Evolutionary conservation across 2,797 vertebrate species (phyloP).

Genomic region (Toxotes lorentzi): DNA sequence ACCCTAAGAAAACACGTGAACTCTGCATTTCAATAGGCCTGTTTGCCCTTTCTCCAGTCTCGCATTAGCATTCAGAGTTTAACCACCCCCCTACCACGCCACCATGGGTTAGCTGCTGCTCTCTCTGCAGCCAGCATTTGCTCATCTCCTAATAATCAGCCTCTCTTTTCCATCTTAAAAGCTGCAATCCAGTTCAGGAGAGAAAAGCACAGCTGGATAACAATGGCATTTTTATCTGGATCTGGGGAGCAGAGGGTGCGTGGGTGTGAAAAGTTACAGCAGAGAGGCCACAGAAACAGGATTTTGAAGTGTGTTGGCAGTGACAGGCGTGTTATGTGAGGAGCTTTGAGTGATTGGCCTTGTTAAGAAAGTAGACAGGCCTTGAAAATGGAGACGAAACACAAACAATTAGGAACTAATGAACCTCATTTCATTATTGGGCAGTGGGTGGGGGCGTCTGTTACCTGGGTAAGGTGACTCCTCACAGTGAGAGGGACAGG

Average conservation of each 20-base stretch:
- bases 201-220: constrained; percentile 83
- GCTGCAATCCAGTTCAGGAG: constrained; percentile 64
- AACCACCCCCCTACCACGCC: constrained; percentile 40
- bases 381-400: constrained; percentile 59
- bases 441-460: constrained; percentile 42
- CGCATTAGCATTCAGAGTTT: constrained; percentile 86
- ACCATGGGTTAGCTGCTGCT: constrained; percentile 65
- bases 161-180: constrained; percentile 81
- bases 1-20: constrained; percentile 86
- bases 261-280: constrained; percentile 79
- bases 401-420: constrained; percentile 72
- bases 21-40: constrained; percentile 86
- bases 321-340: constrained; percentile 58
- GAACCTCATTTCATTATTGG: constrained; percentile 58
- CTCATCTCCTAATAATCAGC: constrained; percentile 80
- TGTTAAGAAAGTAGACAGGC: constrained; percentile 56
- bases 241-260: constrained; percentile 54
- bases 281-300: constrained; percentile 29
- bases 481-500: constrained; percentile 9
- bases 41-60: constrained; percentile 83
- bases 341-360: constrained; percentile 58
- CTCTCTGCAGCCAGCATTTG: constrained; percentile 66
- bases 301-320: constrained; percentile 62
- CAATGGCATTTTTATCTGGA: constrained; percentile 69
- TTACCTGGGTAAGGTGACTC: constrained; percentile 63